Evolutionary conservation across 2,797 vertebrate genomes (phyloP), one percentile per base, ranked within the genome.

Genomic region (Pseudochirops cupreus): DNA sequence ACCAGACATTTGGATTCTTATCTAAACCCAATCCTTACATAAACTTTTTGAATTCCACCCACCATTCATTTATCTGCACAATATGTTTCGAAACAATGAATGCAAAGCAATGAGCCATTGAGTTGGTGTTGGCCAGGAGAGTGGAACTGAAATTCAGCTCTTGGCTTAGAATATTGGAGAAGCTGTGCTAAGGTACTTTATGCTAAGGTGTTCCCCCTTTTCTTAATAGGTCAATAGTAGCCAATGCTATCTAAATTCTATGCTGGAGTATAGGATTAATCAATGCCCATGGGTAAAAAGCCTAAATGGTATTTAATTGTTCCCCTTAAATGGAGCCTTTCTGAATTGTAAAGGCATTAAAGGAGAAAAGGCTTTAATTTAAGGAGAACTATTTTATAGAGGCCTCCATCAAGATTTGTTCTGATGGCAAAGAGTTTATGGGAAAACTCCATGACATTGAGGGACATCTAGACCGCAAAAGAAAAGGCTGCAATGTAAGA

Each of bases 41-140:
- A 96, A 95, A 97, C 95, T 96, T 96, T 92, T 58, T 94, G 94
- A 97, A 91, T 93, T 87, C 95, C 94, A 56, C 91, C 93, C 57
- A 93, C 89, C 4, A 92, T 39, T 96, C 92, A 95, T 96, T 97
- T 96, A 94, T 93, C 93, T n/a, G 58, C 95, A 97, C 56, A 95
- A 92, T 94, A 6, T 96, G 95, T 97, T 97, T 97, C 93, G 94
- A 97, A 96, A 97, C 56, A 94, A 93, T 96, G 94, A 97, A 93
- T 62, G 82, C 95, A 94, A 97, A 94, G 94, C 93, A 97, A 55
- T 59, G 94, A 95, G 90, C 50, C 92, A 74, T 14, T 92, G 56
- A 91, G 1, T 58, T 97, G 95, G 95, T 87, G 39, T 87, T 87
- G 67, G 74, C 74, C 91, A 59, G 53, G 62, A 96, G 54, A 90